Conservation (phyloP, 1,140 invertebrate species). For the Hyles euphorbiae region DNA sequence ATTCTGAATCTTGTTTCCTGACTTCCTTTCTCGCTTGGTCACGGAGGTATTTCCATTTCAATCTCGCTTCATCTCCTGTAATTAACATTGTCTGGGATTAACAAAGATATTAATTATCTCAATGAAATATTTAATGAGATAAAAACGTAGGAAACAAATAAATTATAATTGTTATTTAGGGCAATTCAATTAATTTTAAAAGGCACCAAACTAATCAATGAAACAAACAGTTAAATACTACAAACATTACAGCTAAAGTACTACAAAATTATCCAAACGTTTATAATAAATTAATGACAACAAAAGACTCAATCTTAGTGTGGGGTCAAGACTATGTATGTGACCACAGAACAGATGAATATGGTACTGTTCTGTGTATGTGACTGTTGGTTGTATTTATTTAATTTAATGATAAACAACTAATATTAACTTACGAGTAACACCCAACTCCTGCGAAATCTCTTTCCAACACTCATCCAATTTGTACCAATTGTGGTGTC, state of each 20-base stretch:
- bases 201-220: neutral
- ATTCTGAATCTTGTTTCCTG: constrained; percentile 59
- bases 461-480: constrained; percentile 68
- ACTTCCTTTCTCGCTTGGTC: constrained; percentile 66
- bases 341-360: too few relatives aligned
- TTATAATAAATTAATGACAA: too few relatives aligned
- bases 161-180: too few relatives aligned
- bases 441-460: constrained; percentile 54
- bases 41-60: constrained; percentile 71
- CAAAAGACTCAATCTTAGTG: too few relatives aligned
- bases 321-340: too few relatives aligned
- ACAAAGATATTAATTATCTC: too few relatives aligned
- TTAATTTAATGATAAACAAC: neutral
- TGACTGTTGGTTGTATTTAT: too few relatives aligned
- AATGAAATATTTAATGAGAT: too few relatives aligned
- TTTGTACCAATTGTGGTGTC: constrained; percentile 69
- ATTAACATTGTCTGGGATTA: constrained; percentile 10
- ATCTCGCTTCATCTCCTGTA: constrained; percentile 61
- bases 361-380: too few relatives aligned
- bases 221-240: neutral
- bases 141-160: too few relatives aligned
- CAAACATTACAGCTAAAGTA: neutral
- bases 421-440: constrained; percentile 53
- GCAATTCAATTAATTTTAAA: neutral
- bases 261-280: neutral